Evolutionary conservation across 2,888 invertebrate species (phyloP).

Genomic region (Papilio demoleus): DNA sequence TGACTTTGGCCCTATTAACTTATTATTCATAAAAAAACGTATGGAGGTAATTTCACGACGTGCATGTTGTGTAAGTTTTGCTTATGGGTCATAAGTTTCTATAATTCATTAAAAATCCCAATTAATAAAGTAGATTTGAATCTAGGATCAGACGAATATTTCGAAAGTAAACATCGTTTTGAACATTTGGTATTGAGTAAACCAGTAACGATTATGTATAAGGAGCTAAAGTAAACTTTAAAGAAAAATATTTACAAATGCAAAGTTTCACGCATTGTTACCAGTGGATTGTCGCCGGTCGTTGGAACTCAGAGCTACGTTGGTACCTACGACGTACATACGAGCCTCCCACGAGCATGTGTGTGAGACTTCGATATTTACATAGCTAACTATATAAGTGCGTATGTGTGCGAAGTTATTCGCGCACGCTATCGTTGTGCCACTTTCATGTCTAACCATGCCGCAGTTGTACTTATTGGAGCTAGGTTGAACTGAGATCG

Average conservation of each 20-base stretch:
- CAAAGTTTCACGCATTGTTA: conserved; percentile 18
- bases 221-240: conserved; percentile 11
- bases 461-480: conserved; percentile 35
- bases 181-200: background rate
- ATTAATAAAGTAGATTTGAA: background rate
- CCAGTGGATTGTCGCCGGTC: background rate
- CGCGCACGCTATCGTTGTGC: conserved; percentile 39
- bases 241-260: conserved; percentile 23
- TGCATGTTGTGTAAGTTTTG: background rate
- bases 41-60: background rate
- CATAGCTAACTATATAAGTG: conserved; percentile 30
- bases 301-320: conserved; percentile 10
- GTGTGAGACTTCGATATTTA: conserved; percentile 32
- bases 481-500: conserved; percentile 24
- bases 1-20: background rate
- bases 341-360: background rate
- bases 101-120: background rate
- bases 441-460: conserved; percentile 34
- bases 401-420: conserved; percentile 37
- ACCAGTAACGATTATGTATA: background rate
- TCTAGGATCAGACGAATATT: background rate
- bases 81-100: background rate
- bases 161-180: background rate
- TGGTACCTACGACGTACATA: conserved; percentile 1
- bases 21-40: background rate